Conservation (phyloP, 1,140 invertebrate species). For the Drosophila jambulina region DNA sequence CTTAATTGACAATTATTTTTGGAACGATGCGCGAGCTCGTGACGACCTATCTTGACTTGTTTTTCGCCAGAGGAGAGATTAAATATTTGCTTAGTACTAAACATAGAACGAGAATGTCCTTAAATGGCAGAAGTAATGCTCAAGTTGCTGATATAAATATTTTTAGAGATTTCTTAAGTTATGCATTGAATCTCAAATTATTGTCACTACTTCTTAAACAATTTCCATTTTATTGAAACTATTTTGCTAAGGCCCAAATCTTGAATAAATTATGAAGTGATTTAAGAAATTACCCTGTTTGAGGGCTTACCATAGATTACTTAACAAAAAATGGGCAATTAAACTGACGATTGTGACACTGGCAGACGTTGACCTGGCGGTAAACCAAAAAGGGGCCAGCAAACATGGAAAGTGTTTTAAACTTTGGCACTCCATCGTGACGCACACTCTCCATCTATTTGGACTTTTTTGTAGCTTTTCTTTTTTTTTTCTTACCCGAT, state of each 20-base stretch:
- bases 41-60: neutral
- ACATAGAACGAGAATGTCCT: neutral
- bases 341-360: constrained; percentile 6
- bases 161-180: neutral
- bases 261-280: neutral
- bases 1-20: constrained; percentile 28
- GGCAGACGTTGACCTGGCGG: constrained; percentile 18
- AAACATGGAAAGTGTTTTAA: constrained; percentile 49
- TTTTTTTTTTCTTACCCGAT: neutral
- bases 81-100: neutral
- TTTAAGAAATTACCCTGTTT: neutral
- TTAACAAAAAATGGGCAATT: neutral
- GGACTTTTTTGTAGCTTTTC: constrained; percentile 1
- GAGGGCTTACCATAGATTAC: constrained; percentile 16
- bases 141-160: neutral
- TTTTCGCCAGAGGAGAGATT: constrained; percentile 10
- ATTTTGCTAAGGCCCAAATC: neutral
- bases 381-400: constrained; percentile 10
- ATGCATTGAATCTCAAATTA: neutral
- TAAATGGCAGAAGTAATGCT: neutral
- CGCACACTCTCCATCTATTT: constrained; percentile 28
- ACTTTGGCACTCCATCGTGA: constrained; percentile 38
- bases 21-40: neutral
- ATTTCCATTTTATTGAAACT: neutral
- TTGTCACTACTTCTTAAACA: neutral